Percentiles rank a stretch among this genome's conserved stretches.
phyloP scores from a whole-genome alignment of 2,797 vertebrate genomes.

The Avahi laniger region DNA sequence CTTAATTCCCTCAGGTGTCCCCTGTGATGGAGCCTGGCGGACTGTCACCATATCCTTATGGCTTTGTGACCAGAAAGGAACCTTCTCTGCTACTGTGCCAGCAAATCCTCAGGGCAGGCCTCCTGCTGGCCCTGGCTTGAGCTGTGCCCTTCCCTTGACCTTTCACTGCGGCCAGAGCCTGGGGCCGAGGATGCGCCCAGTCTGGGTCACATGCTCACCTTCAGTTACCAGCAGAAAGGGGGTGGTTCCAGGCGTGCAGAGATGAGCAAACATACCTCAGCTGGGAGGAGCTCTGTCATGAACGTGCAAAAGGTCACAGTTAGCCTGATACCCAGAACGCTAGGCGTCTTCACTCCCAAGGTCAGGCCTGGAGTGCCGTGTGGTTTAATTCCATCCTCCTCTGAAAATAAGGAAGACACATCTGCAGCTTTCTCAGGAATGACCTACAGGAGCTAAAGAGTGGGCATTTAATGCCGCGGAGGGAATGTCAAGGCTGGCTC shows the following conservation, averaged over 20 bases:
- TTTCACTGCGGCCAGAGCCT: not conserved
- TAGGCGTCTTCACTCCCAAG: not conserved
- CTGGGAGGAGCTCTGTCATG: not conserved
- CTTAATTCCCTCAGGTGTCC: no score
- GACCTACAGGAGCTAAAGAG: not conserved
- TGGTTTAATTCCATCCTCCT: not conserved
- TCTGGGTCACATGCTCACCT: not conserved
- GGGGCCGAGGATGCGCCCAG: not conserved
- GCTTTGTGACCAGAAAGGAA: not conserved
- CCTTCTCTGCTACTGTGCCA: no score
- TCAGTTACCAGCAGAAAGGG: not conserved
- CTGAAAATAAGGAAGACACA: not conserved
- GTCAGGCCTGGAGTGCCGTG: not conserved
- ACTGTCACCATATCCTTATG: not conserved
- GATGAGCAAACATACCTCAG: not conserved
- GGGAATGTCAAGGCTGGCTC: not conserved
- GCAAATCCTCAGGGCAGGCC: not conserved
- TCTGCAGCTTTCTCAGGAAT: not conserved
- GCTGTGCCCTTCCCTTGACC: not conserved
- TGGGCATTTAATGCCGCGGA: not conserved
- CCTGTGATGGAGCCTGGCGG: not conserved
- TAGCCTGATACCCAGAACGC: not conserved
- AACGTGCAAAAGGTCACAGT: not conserved
- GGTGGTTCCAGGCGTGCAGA: not conserved
- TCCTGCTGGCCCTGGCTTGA: not conserved